Conservation (phyloP, 2,797 vertebrate genomes). For the Melopsittacus undulatus region DNA sequence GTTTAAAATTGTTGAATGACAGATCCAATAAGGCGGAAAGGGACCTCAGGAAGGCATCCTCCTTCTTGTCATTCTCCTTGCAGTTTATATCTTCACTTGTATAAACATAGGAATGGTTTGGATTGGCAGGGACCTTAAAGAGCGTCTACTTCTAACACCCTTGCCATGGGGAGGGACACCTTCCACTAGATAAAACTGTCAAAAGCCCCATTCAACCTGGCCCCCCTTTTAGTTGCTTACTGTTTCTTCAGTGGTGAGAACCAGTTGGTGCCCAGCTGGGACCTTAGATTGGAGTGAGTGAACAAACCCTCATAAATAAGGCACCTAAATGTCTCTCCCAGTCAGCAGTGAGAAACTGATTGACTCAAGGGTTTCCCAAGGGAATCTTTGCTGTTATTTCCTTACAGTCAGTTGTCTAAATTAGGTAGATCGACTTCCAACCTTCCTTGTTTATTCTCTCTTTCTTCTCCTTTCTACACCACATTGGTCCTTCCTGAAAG, state of each 20-base stretch:
- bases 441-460: background rate
- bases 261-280: background rate
- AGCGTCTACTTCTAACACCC: background rate
- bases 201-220: background rate
- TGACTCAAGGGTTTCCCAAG: background rate
- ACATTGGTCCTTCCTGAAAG: background rate
- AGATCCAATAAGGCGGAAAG: background rate
- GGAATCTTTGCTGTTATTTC: background rate
- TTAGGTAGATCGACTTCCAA: background rate
- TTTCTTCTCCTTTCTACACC: background rate
- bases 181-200: background rate
- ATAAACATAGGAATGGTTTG: background rate
- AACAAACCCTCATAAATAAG: background rate
- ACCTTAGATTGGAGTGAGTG: background rate
- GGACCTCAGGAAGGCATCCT: background rate
- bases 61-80: rapidly evolving
- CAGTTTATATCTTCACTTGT: background rate
- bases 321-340: background rate
- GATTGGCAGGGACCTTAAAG: background rate
- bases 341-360: background rate
- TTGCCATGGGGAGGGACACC: background rate
- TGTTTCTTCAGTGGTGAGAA: background rate
- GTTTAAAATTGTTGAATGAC: background rate
- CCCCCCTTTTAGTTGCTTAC: background rate
- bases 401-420: background rate